Conservation (phyloP, 1,140 invertebrate species). For the Hycleus phaleratus region DNA sequence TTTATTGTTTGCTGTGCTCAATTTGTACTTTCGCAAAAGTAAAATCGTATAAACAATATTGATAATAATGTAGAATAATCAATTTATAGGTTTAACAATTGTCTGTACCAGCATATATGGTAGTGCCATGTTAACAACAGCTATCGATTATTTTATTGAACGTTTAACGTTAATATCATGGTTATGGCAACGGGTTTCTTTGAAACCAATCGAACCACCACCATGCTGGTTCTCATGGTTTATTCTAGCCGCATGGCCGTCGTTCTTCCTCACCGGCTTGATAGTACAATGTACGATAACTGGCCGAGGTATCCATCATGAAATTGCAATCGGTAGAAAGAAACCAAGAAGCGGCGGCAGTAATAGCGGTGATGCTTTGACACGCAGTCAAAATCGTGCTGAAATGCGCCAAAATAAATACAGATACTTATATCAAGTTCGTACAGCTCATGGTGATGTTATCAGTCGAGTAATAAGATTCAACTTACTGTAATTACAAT, state of each 20-base stretch:
- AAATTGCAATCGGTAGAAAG: slow-evolving; percentile 35
- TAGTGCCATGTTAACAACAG: slow-evolving; percentile 60
- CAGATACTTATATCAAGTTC: slow-evolving; percentile 80
- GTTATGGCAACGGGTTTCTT: slow-evolving; percentile 50
- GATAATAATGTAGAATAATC: background rate
- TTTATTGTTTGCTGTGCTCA: slow-evolving; percentile 61
- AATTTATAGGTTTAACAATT: slow-evolving; percentile 56
- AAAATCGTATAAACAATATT: slow-evolving; percentile 14
- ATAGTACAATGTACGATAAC: slow-evolving; percentile 63
- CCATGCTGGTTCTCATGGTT: slow-evolving; percentile 73
- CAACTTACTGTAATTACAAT: background rate
- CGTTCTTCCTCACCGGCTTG: slow-evolving; percentile 58
- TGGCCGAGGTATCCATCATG: slow-evolving; percentile 60
- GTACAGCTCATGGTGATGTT: slow-evolving; percentile 80
- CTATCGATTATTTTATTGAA: slow-evolving; percentile 72
- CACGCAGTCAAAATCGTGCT: slow-evolving; percentile 54
- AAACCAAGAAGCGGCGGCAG: slow-evolving; percentile 21
- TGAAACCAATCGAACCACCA: slow-evolving; percentile 45
- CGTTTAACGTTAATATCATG: slow-evolving; percentile 61
- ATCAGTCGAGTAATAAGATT: slow-evolving; percentile 64
- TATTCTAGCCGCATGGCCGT: slow-evolving; percentile 65
- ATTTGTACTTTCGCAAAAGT: slow-evolving; percentile 67
- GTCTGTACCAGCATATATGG: slow-evolving; percentile 71
- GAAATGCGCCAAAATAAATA: slow-evolving; percentile 76
- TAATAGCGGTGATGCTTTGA: slow-evolving; percentile 23